A percentile compares a stretch with the other conserved stretches of the same genome.
Conservation (phyloP, 2,113 vertebrate species). For the Gnathonemus echidnorhynchus region DNA sequence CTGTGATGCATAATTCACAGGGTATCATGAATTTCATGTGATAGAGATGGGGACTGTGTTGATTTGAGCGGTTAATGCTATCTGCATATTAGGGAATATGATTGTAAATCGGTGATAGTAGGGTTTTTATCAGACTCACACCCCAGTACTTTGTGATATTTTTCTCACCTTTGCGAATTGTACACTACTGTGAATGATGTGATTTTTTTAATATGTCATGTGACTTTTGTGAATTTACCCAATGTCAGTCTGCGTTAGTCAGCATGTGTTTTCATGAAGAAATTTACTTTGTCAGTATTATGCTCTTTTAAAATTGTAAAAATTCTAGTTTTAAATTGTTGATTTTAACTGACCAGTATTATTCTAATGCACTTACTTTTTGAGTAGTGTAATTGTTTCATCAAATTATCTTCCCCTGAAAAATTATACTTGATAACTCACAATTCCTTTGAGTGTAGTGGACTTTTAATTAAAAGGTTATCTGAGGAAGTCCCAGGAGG, state of each 20-base stretch:
- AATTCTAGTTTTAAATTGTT: not conserved
- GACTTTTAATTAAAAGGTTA: slow-evolving; percentile 15
- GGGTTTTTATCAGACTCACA: not conserved
- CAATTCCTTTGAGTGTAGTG: not conserved
- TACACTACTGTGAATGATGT: not conserved
- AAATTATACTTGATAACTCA: not conserved
- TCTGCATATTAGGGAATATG: not conserved
- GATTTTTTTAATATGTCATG: not conserved
- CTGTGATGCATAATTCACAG: not conserved
- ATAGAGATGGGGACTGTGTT: not conserved
- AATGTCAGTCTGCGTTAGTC: not conserved
- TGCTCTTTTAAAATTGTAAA: not conserved
- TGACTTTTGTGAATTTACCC: not conserved
- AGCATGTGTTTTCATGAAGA: not conserved
- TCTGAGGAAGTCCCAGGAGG: not conserved
- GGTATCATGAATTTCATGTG: not conserved
- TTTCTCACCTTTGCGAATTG: not conserved
- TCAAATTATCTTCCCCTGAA: not conserved
- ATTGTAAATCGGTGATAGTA: not conserved
- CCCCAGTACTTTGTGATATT: not conserved
- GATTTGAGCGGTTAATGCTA: not conserved
- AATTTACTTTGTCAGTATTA: not conserved
- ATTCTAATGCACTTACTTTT: not conserved
- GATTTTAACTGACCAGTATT: not conserved
- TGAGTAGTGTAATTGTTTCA: not conserved